Conservation (phyloP, 2,888 invertebrate genomes). For the Adela reaumurella region DNA sequence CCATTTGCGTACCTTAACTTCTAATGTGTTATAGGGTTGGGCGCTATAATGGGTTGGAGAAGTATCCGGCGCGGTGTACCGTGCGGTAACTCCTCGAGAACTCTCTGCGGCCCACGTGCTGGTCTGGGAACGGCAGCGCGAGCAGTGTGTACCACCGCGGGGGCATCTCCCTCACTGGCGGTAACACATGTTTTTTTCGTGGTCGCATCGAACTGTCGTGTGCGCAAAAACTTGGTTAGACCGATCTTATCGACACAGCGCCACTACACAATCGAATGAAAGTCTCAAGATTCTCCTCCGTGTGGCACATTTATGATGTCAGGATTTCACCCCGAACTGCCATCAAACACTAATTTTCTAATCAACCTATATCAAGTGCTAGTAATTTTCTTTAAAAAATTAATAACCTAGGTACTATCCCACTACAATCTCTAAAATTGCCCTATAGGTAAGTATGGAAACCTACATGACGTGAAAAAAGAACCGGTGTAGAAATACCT, state of each 20-base stretch:
- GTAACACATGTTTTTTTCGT: constrained; percentile 24
- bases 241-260: neutral
- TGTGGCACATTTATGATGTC: no score
- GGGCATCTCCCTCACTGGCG: constrained; percentile 60
- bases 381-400: no score
- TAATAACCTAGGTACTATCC: no score
- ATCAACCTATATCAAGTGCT: no score
- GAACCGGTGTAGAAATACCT: no score
- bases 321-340: no score
- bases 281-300: no score
- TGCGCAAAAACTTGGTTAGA: constrained; percentile 3
- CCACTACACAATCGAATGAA: no score
- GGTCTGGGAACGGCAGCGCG: constrained; percentile 90
- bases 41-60: constrained; percentile 78
- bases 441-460: no score
- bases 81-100: constrained; percentile 70
- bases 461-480: no score
- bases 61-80: constrained; percentile 77
- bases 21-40: constrained; percentile 27
- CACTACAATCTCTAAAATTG: no score
- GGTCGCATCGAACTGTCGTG: constrained; percentile 11
- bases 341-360: no score
- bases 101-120: constrained; percentile 85
- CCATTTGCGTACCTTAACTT: constrained; percentile 34
- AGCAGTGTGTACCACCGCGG: constrained; percentile 87